These are phyloP conservation scores for Cygnus olor DNA, from an alignment of 2,797 vertebrate species.

Conservation along the genomic window DNA sequence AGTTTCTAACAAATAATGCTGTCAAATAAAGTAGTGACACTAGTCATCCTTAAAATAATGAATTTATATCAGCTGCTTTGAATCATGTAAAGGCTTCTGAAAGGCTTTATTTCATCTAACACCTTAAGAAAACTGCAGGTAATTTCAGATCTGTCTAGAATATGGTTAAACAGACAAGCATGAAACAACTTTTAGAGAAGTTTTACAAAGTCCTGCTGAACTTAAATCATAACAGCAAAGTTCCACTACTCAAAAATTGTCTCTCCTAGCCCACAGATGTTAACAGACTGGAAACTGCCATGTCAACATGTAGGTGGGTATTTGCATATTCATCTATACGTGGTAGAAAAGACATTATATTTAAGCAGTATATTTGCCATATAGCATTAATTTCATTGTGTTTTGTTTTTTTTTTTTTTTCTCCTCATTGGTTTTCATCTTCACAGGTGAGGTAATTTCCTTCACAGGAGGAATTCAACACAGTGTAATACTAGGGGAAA, in stretches of 20 bases:
- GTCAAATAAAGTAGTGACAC: constrained; percentile 28
- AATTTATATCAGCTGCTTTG: constrained; percentile 21
- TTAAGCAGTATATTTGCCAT: background rate
- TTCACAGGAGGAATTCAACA: background rate
- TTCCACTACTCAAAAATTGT: background rate
- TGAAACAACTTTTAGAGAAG: background rate
- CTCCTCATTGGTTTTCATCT: background rate
- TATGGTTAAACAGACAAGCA: background rate
- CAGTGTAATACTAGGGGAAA: background rate
- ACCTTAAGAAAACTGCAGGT: background rate
- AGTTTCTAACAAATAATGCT: constrained; percentile 52
- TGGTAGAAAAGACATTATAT: background rate
- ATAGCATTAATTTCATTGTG: background rate
- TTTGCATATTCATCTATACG: background rate
- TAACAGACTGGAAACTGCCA: background rate
- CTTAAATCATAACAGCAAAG: background rate
- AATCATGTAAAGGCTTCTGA: background rate
- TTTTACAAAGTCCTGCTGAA: background rate
- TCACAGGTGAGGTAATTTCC: background rate
- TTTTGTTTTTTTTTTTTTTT: background rate
- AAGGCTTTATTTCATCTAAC: background rate
- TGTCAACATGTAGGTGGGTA: background rate
- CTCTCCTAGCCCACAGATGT: background rate
- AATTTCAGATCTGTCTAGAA: background rate
- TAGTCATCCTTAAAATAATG: constrained; percentile 38